Conservation (phyloP, 2,113 vertebrate species). For the Syngnathus typhle region DNA sequence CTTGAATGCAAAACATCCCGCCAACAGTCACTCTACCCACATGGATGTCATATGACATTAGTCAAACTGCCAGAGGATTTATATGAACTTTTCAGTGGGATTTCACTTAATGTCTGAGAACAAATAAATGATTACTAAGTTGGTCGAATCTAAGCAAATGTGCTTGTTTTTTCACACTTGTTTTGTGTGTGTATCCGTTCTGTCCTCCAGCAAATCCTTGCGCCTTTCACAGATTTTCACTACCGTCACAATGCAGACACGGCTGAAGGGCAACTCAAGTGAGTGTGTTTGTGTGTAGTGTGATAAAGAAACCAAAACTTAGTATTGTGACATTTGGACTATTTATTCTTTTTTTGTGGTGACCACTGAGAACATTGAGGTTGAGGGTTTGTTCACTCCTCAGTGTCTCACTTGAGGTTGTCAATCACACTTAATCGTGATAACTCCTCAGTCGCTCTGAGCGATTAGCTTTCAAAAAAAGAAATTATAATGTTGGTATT, state of each 20-base stretch:
- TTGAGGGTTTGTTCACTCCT: constrained; percentile 28
- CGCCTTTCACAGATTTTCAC: constrained; percentile 98
- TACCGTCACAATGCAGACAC: constrained; percentile 97
- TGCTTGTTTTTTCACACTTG: constrained; percentile 1
- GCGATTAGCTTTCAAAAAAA: background rate
- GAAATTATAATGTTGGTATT: background rate
- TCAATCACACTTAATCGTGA: background rate
- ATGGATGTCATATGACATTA: constrained; percentile 28
- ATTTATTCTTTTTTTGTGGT: constrained; percentile 37
- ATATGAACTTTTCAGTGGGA: constrained; percentile 1
- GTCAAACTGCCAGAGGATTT: background rate
- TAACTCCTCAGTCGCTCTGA: constrained; percentile 14
- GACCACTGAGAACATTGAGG: constrained; percentile 17
- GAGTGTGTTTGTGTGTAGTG: constrained; percentile 69
- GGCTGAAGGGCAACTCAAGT: constrained; percentile 95
- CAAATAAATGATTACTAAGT: constrained; percentile 1
- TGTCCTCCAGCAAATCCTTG: constrained; percentile 86
- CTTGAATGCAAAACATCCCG: constrained; percentile 7
- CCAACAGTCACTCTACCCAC: constrained; percentile 16
- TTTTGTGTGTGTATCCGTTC: constrained; percentile 20
- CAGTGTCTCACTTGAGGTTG: constrained; percentile 17
- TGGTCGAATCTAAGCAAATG: background rate
- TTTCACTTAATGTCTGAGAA: background rate
- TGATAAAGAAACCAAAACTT: constrained; percentile 23
- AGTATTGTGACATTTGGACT: constrained; percentile 27